These are phyloP conservation scores for Drosophila sulfurigaster DNA, from an alignment of 1,140 invertebrate genomes.

Conservation along the genomic window DNA sequence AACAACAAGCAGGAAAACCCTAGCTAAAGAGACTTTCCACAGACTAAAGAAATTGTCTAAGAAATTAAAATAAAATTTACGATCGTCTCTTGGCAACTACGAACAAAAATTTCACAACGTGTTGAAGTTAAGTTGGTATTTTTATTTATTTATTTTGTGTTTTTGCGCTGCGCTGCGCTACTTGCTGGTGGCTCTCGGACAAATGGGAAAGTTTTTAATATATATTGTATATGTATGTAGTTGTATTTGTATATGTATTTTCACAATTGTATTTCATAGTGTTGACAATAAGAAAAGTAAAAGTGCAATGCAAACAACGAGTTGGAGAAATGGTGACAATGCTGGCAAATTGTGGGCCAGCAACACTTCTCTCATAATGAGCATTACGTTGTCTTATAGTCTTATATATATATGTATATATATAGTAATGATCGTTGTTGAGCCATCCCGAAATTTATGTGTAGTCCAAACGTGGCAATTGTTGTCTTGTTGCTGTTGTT, in stretches of 20 bases:
- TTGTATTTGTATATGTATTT: constrained; percentile 1
- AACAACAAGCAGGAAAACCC: constrained; percentile 31
- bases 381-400: constrained; percentile 30
- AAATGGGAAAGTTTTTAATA: constrained; percentile 69
- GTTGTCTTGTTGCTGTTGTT: not conserved
- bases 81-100: constrained; percentile 24
- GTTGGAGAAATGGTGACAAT: constrained; percentile 22
- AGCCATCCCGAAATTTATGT: constrained; percentile 4
- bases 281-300: constrained; percentile 75
- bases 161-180: too few species aligned
- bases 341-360: constrained; percentile 31
- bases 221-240: constrained; percentile 2
- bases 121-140: constrained; percentile 2
- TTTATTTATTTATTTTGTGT: too few species aligned
- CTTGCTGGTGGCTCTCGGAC: constrained; percentile 5
- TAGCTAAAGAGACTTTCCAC: too few species aligned
- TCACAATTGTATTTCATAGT: constrained; percentile 54
- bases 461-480: not conserved
- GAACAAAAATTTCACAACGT: constrained; percentile 49
- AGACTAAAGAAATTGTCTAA: constrained; percentile 39
- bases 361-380: constrained; percentile 17
- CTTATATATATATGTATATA: not conserved
- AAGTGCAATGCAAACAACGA: constrained; percentile 51
- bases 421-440: not conserved
- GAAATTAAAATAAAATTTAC: constrained; percentile 77